Conservation (phyloP, 2,113 vertebrate genomes). For the Hippocampus abdominalis region DNA sequence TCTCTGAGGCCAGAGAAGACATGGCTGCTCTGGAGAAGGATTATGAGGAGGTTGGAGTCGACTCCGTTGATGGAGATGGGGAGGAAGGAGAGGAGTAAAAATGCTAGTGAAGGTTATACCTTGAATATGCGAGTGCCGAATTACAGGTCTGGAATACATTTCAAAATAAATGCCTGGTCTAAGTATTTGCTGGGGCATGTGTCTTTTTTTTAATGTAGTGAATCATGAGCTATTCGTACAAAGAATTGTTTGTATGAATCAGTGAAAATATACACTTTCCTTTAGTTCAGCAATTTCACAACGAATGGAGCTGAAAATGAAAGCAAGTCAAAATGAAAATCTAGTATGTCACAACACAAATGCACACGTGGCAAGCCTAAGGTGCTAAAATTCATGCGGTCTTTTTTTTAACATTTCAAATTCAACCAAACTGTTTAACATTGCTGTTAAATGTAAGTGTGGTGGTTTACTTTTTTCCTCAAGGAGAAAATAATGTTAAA, state of each 20-base stretch:
- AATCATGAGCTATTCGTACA: neutral
- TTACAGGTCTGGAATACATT: neutral
- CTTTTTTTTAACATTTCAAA: too few relatives aligned
- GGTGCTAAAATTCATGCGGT: neutral
- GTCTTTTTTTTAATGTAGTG: neutral
- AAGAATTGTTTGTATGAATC: neutral
- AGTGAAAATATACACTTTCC: neutral
- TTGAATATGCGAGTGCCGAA: neutral
- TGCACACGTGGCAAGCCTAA: neutral
- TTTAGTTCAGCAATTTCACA: neutral
- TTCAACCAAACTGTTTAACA: too few relatives aligned
- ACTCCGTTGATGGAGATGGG: conserved; percentile 84
- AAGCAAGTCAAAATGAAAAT: neutral
- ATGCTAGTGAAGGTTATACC: neutral
- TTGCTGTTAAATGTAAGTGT: too few relatives aligned
- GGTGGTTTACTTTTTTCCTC: too few relatives aligned
- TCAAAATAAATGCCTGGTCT: neutral
- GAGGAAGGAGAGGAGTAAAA: conserved; percentile 78
- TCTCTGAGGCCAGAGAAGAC: conserved; percentile 57
- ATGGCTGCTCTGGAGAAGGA: conserved; percentile 61
- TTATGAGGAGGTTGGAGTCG: conserved; percentile 80
- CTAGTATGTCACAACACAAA: too few relatives aligned
- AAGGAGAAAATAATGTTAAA: too few relatives aligned
- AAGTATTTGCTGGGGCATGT: conserved; percentile 7
- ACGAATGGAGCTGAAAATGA: neutral